These are phyloP conservation scores for Enteromius mattozi DNA, from an alignment of 2,797 vertebrate species.

Conservation along the genomic window DNA sequence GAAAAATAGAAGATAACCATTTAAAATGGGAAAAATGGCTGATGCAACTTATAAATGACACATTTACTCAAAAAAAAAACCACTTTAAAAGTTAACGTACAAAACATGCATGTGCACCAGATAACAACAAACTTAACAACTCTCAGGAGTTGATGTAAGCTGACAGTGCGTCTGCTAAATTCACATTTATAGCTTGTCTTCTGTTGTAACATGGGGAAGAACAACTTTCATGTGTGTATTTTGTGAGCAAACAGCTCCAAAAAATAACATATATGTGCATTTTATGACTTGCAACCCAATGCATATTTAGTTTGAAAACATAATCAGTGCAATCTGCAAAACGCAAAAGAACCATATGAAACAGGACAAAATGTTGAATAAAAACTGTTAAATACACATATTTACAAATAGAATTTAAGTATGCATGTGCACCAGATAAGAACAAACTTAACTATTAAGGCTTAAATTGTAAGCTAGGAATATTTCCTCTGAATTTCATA, in stretches of 20 bases:
- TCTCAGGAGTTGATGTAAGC: neutral
- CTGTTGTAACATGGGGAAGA: neutral
- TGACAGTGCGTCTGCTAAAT: neutral
- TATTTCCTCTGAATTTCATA: neutral
- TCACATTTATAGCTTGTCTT: neutral
- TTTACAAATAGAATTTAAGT: neutral
- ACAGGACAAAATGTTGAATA: neutral
- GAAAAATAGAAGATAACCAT: neutral
- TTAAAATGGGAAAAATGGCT: neutral
- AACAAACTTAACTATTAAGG: neutral
- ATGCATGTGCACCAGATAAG: neutral
- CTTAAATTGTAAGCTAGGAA: neutral
- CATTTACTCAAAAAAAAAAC: neutral
- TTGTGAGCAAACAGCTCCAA: constrained; percentile 19
- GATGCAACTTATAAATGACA: neutral
- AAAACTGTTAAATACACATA: neutral
- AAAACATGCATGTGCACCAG: neutral
- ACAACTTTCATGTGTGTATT: constrained; percentile 16
- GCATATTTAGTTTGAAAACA: constrained; percentile 30
- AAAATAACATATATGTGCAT: neutral
- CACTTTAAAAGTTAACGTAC: neutral
- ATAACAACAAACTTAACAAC: neutral
- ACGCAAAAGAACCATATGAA: neutral
- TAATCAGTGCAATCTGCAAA: constrained; percentile 24
- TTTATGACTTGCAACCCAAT: constrained; percentile 11